These are phyloP conservation scores for Prolemur simus DNA, from an alignment of 2,113 vertebrate species.

Conservation along the genomic window DNA sequence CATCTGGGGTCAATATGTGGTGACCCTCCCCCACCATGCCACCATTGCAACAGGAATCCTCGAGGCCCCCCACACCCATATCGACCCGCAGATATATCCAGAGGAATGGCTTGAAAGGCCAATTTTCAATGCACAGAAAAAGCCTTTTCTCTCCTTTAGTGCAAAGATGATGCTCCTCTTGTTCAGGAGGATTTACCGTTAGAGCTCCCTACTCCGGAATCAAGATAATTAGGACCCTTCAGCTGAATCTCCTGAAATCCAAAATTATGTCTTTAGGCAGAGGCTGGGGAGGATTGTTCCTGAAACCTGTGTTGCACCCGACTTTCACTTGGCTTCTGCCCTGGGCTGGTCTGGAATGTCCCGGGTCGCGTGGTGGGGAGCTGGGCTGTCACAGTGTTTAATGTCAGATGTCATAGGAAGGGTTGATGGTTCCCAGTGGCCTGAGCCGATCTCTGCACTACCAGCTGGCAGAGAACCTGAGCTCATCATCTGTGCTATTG, in stretches of 20 bases:
- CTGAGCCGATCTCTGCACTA: not conserved
- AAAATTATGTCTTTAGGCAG: not conserved
- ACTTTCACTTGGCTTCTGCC: not conserved
- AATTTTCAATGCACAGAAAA: not conserved
- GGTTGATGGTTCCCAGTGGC: not conserved
- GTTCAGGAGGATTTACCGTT: not conserved
- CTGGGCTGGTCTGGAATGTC: not conserved
- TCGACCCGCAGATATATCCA: not conserved
- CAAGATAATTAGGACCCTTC: not conserved
- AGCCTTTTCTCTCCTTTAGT: not conserved
- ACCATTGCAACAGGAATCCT: not conserved
- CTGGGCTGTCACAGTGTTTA: not conserved
- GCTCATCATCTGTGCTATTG: not conserved
- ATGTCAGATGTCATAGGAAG: not conserved
- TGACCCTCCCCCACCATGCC: not conserved
- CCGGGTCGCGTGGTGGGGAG: not conserved
- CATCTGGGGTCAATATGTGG: conserved; percentile 43
- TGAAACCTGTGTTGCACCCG: accelerated
- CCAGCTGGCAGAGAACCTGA: not conserved
- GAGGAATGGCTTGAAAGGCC: not conserved
- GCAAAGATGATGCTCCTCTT: not conserved
- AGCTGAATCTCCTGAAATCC: not conserved
- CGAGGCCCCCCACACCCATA: not conserved
- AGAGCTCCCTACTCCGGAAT: not conserved
- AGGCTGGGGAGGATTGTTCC: not conserved